Conservation (phyloP, 1,140 invertebrate genomes). For the Bombus confusus region DNA sequence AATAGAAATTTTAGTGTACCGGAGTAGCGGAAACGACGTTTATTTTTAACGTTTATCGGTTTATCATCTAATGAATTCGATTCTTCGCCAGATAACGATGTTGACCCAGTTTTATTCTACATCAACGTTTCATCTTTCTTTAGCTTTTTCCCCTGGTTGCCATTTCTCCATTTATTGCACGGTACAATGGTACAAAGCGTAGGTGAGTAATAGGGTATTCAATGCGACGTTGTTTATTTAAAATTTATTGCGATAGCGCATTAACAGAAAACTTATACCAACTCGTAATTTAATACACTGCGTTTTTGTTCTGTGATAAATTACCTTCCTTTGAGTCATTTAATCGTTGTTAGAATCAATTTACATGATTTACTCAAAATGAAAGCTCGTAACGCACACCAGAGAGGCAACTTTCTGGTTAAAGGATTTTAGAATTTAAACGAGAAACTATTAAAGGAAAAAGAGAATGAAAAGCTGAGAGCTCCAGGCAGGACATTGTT, state of each 20-base stretch:
- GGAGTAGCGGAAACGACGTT: background rate
- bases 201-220: background rate
- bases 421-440: background rate
- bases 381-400: too few species aligned
- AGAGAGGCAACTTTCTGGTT: background rate
- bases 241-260: constrained; percentile 25
- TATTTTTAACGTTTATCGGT: constrained; percentile 21
- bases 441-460: background rate
- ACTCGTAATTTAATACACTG: constrained; percentile 4
- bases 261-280: constrained; percentile 22
- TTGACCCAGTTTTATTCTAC: constrained; percentile 9
- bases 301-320: constrained; percentile 34
- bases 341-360: background rate
- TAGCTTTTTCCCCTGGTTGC: background rate
- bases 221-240: constrained; percentile 17
- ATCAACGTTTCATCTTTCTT: background rate
- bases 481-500: background rate
- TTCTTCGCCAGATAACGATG: background rate
- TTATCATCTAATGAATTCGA: constrained; percentile 8
- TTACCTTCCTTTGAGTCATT: constrained; percentile 20
- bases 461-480: background rate
- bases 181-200: background rate
- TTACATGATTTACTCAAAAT: constrained; percentile 2
- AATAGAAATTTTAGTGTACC: background rate
- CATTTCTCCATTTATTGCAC: background rate